These are phyloP conservation scores for Pelvicachromis taeniatus DNA, from an alignment of 2,113 vertebrate genomes.

Conservation along the genomic window DNA sequence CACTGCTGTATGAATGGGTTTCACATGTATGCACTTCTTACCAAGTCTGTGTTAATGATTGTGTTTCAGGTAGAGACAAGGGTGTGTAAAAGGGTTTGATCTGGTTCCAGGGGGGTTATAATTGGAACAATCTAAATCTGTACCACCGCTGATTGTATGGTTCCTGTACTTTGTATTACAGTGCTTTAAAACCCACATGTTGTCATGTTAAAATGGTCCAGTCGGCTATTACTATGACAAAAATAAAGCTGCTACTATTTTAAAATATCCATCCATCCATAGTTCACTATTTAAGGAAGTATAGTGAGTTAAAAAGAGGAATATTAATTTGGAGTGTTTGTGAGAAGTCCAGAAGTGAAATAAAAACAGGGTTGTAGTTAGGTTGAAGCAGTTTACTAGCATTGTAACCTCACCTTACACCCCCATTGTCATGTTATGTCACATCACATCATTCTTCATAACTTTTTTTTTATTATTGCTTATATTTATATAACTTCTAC, in stretches of 20 bases:
- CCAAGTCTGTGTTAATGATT: not conserved
- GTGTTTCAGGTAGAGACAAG: not conserved
- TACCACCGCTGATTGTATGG: not conserved
- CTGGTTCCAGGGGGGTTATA: not conserved
- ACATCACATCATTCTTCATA: too few species aligned
- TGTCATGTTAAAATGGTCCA: not conserved
- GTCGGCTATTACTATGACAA: not conserved
- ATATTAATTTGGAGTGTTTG: not conserved
- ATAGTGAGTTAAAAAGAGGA: not conserved
- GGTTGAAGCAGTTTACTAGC: not conserved
- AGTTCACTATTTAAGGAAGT: not conserved
- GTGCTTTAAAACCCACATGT: not conserved
- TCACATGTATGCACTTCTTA: not conserved
- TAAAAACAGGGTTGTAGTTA: accelerated
- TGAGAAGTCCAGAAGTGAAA: not conserved
- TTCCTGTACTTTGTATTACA: not conserved
- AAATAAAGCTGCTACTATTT: not conserved
- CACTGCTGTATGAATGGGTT: not conserved
- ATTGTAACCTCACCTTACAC: not conserved
- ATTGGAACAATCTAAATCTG: not conserved
- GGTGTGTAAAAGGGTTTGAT: not conserved
- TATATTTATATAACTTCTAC: too few species aligned
- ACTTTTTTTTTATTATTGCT: too few species aligned
- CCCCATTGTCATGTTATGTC: too few species aligned
- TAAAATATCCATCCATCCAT: not conserved